Base-by-base conservation (phyloP, 1,140 invertebrate genomes). In the Trinorchestia longiramus region DNA sequence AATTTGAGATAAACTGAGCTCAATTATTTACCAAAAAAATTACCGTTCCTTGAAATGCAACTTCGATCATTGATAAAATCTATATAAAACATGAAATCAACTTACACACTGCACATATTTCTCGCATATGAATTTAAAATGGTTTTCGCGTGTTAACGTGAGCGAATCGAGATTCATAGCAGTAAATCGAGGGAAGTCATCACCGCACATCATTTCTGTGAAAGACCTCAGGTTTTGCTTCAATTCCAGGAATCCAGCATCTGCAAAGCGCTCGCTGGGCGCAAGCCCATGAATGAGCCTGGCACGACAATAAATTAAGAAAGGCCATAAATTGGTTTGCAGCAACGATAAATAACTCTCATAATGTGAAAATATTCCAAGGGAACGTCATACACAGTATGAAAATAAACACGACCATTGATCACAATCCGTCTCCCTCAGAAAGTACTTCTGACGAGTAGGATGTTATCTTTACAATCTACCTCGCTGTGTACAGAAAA, bases 291-390 rank as follows among this genome's bases (percentile, higher is more conserved):
- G 43, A 94, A 94, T 47, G 92, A 94, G 47, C 92, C 92, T 94
- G 92, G 44, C 92, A 94, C 92, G 92, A 94, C 92, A 45, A 94
- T 94, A 94, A 94, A 94, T 94, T 94, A 94, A 94, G 43, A 94
- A 47, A 40, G 43, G 92, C 92, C 40, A 94, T 94, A 94, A 94
- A 94, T 94, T 94, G 44, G 41, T 43, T 44, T 47, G 92, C 44
- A 43, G 92, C 43, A 43, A 94, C 43, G 43, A 94, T 45, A 94
- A 94, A 94, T 94, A 94, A 94, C 92, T 94, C 92, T 43, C 92
- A 94, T 94, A 40, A 94, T 94, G 92, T 43, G 92, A 47, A 94
- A 47, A 94, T 94, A 94, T 94, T 94, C 92, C 40, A 47, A 4
- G 41, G 88, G 19, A 43, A 41, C 88, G 41, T 42, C 88, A 43